Conservation (phyloP, 2,797 vertebrate species). For the Lacerta viridis region DNA sequence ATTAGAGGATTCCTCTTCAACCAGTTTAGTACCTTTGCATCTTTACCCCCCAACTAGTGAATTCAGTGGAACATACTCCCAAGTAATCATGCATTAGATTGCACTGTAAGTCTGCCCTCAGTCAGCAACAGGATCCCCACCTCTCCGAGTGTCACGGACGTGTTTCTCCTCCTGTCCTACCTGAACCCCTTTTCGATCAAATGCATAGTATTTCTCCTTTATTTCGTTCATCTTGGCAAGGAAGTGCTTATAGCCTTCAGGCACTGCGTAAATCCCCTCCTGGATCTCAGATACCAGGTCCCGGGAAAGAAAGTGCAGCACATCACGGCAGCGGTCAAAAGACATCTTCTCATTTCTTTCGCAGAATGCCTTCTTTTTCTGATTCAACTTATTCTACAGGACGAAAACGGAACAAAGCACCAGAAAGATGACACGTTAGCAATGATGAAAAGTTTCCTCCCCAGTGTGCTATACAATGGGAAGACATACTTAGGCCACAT, state of each 20-base stretch:
- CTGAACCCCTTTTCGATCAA: conserved; percentile 38
- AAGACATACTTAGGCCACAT: background rate
- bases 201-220: background rate
- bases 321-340: background rate
- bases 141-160: background rate
- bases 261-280: conserved; percentile 9
- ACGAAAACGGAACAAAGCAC: background rate
- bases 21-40: too few species aligned
- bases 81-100: background rate
- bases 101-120: too few species aligned
- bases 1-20: background rate
- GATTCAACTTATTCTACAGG: conserved; percentile 1
- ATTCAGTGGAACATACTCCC: background rate
- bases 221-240: background rate
- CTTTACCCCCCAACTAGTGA: background rate
- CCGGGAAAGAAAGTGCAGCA: background rate
- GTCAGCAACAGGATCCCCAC: background rate
- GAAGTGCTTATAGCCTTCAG: conserved; percentile 29
- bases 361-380: background rate
- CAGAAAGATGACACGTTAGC: background rate
- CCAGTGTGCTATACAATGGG: background rate
- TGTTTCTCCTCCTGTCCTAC: background rate
- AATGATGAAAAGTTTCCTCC: too few species aligned
- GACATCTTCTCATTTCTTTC: conserved; percentile 34
- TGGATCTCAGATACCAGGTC: background rate